Conservation (phyloP, 2,113 vertebrate genomes). For the Geococcyx californianus region DNA sequence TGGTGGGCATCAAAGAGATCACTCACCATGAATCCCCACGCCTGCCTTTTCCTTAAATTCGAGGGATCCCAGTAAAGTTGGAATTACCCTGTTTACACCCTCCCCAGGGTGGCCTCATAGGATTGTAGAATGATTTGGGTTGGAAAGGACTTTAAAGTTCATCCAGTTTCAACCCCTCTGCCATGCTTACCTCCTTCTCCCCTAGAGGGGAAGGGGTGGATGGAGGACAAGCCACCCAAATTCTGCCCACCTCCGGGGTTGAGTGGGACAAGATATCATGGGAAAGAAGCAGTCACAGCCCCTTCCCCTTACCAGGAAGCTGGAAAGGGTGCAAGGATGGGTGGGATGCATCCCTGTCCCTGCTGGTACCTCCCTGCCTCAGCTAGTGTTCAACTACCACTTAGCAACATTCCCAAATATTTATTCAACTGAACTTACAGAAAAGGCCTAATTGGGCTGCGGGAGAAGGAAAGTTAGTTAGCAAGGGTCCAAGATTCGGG, state of each 20-base stretch:
- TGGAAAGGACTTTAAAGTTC: too few relatives aligned
- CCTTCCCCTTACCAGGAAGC: neutral
- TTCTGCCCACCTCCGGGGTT: neutral
- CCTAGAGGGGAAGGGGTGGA: too few relatives aligned
- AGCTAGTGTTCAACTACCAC: neutral
- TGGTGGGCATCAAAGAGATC: neutral
- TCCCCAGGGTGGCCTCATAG: neutral
- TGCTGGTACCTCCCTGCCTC: neutral
- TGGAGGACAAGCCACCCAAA: neutral
- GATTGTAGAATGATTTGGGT: too few relatives aligned
- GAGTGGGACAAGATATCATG: neutral
- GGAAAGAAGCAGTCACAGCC: neutral
- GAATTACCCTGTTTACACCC: too few relatives aligned
- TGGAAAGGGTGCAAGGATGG: too few relatives aligned
- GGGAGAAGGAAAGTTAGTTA: conserved; percentile 1
- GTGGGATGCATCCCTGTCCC: neutral
- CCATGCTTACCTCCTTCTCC: neutral
- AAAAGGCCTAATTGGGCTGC: neutral
- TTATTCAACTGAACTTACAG: conserved; percentile 22
- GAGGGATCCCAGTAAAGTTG: neutral
- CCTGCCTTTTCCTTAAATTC: too few relatives aligned
- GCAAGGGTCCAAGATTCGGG: neutral
- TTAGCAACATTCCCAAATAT: conserved; percentile 45
- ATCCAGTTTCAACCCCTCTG: too few relatives aligned
- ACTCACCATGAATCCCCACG: too few relatives aligned